A percentile compares a stretch with the other conserved stretches of the same genome.
phyloP scores from a whole-genome alignment of 2,888 invertebrate species.

The Selenia dentaria region DNA sequence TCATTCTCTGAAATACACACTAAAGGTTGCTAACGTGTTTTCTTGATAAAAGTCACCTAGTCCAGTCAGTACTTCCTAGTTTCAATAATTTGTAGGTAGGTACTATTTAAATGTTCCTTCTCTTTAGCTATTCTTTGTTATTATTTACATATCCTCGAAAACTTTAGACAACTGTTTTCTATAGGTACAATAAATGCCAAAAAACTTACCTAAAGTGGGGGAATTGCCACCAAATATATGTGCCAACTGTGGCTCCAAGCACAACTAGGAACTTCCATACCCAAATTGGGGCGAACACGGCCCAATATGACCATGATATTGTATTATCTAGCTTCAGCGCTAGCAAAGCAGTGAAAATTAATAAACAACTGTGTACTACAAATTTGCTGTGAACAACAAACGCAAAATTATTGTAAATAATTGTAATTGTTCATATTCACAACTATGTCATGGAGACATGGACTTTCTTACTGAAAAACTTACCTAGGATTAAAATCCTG shows the following conservation, averaged over 20 bases:
- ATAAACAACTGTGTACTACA: slow-evolving; percentile 96
- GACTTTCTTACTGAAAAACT: slow-evolving; percentile 28
- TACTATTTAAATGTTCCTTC: too few relatives aligned
- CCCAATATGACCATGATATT: slow-evolving; percentile 97
- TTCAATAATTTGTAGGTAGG: too few relatives aligned
- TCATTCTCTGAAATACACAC: too few relatives aligned
- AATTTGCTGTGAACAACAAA: slow-evolving; percentile 93
- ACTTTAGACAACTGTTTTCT: too few relatives aligned
- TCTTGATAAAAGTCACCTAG: too few relatives aligned
- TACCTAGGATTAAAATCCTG: slow-evolving; percentile 97
- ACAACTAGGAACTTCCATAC: slow-evolving; percentile 98
- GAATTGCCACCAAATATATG: slow-evolving; percentile 97
- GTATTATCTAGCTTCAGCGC: slow-evolving; percentile 95
- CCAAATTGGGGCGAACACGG: slow-evolving; percentile 98
- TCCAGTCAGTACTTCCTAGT: too few relatives aligned
- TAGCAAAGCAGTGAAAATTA: slow-evolving; percentile 95
- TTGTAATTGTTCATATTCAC: slow-evolving; percentile 18
- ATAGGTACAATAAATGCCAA: too few relatives aligned
- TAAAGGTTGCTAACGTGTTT: too few relatives aligned
- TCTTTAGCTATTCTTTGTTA: too few relatives aligned
- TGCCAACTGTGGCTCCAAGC: slow-evolving; percentile 95
- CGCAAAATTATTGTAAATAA: too few relatives aligned
- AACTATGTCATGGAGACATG: too few relatives aligned
- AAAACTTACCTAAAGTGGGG: slow-evolving; percentile 95
- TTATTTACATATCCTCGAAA: too few relatives aligned